These are phyloP conservation scores for Dendrocincla fuliginosa DNA, from an alignment of 2,797 vertebrate genomes.

Conservation along the genomic window DNA sequence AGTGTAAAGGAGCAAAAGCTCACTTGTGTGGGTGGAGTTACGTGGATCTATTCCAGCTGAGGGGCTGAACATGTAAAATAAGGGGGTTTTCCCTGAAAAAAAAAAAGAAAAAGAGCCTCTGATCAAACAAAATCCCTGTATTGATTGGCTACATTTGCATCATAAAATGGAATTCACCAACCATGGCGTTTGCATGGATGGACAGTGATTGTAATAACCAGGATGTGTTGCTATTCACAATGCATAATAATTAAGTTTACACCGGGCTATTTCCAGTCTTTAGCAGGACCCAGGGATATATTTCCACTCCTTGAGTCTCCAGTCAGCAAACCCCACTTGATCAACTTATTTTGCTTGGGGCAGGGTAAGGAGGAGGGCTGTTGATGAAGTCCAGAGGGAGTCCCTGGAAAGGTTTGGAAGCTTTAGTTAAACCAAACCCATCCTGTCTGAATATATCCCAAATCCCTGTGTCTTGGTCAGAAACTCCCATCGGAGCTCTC, in stretches of 20 bases:
- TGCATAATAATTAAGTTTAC: slow-evolving; percentile 9
- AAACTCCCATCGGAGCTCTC: background rate
- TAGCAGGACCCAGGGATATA: background rate
- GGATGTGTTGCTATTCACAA: slow-evolving; percentile 1
- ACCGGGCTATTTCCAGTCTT: background rate
- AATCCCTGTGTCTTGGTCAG: background rate
- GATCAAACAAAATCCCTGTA: slow-evolving; percentile 16
- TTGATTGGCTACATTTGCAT: slow-evolving; percentile 55
- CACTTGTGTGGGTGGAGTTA: background rate
- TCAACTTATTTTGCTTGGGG: background rate
- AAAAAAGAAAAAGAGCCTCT: background rate
- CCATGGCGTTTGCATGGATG: background rate
- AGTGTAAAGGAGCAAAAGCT: background rate
- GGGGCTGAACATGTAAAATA: slow-evolving; percentile 10
- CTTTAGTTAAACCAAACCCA: background rate
- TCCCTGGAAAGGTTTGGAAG: background rate
- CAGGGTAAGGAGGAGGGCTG: background rate
- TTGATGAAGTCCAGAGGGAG: background rate
- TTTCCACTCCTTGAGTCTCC: background rate
- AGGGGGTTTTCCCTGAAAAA: background rate
- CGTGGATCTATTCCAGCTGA: background rate
- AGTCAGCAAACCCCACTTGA: background rate
- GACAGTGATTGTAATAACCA: slow-evolving; percentile 22
- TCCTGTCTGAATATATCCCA: background rate
- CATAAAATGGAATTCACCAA: slow-evolving; percentile 59